Base-by-base conservation (phyloP, 1,140 invertebrate genomes). In the Stenopsyche tienmushanensis region DNA sequence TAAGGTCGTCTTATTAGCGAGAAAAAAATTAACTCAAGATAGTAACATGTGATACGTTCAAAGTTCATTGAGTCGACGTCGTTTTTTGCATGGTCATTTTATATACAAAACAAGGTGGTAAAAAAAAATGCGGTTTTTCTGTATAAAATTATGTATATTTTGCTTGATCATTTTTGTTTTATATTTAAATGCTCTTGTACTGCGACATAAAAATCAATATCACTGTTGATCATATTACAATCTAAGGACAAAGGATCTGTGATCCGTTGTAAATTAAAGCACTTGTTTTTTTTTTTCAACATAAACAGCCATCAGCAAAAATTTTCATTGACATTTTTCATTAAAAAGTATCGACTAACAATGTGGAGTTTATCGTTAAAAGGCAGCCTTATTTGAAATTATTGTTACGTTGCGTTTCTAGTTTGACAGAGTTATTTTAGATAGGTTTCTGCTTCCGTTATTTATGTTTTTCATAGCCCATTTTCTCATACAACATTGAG, bases 61-160 rank as follows among this genome's bases (percentile, higher is more conserved):
- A n/a, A n/a, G n/a, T n/a, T n/a, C n/a, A n/a, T n/a, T n/a, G n/a
- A n/a, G n/a, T n/a, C n/a, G n/a, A n/a, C n/a, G n/a, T n/a, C n/a
- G n/a, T n/a, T n/a, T n/a, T n/a, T n/a, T n/a, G n/a, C n/a, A n/a
- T n/a, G n/a, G n/a, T n/a, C n/a, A n/a, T n/a, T n/a, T n/a, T n/a
- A n/a, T n/a, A n/a, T n/a, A n/a, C n/a, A n/a, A n/a, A n/a, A n/a
- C n/a, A n/a, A n/a, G n/a, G n/a, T n/a, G n/a, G n/a, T n/a, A n/a
- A 29, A 54, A 24, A 26, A 29, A 26, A 54, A 54, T 3, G 15
- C 52, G 8, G 1, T 15, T 20, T 9, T 25, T 62, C 45, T 65
- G 63, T 69, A 69, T 69, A 69, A 69, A 69, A 65, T 65, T 49
- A 55, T 39, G 44, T 69, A 55, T 69, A 69, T 69, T 69, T 57